These are phyloP conservation scores for Argentina silus DNA, from an alignment of 2,797 vertebrate species.

Conservation along the genomic window DNA sequence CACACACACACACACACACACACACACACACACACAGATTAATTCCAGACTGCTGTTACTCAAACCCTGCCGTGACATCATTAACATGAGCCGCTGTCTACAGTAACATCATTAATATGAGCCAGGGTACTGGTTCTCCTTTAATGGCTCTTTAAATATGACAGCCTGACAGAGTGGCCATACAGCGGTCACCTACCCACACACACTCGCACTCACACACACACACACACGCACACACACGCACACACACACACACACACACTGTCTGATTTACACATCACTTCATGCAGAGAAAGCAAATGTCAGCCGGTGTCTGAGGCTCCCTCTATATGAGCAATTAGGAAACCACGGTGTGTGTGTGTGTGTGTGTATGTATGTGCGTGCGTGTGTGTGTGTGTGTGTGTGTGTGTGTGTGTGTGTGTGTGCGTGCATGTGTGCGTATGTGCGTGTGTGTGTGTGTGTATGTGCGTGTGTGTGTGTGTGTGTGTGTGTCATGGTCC, in stretches of 20 bases:
- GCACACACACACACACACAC: neutral
- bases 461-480: too few relatives aligned
- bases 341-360: conserved; percentile 40
- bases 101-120: conserved; percentile 73
- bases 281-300: conserved; percentile 63
- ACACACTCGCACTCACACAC: conserved; percentile 16
- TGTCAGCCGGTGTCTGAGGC: conserved; percentile 62
- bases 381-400: too few relatives aligned
- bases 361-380: too few relatives aligned
- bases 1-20: conserved; percentile 22
- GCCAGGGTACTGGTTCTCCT: conserved; percentile 60
- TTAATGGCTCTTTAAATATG: conserved; percentile 72
- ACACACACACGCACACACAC: neutral
- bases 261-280: conserved; percentile 20
- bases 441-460: conserved; percentile 31
- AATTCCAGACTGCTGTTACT: conserved; percentile 51
- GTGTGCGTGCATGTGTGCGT: too few relatives aligned
- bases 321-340: conserved; percentile 72
- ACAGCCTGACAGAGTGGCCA: conserved; percentile 68
- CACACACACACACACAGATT: conserved; percentile 34
- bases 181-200: conserved; percentile 14
- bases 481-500: conserved; percentile 2
- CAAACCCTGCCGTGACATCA: conserved; percentile 67
- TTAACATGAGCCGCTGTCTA: conserved; percentile 72
- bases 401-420: too few relatives aligned